phyloP scores from a whole-genome alignment of 92 coral and sea anemone genomes.

The Ricordea florida region DNA sequence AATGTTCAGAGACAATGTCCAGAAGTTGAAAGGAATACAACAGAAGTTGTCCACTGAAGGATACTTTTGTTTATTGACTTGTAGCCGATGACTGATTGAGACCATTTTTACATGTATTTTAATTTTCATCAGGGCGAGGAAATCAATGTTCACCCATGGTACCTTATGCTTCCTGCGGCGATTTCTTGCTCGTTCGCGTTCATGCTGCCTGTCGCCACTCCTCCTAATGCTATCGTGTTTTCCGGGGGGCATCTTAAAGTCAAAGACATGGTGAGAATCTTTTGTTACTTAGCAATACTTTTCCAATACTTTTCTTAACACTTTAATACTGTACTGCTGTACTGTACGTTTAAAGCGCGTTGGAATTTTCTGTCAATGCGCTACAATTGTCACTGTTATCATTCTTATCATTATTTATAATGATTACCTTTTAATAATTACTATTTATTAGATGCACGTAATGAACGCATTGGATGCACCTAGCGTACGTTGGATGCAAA shows the following conservation, averaged over 20 bases:
- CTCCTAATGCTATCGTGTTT: conserved; percentile 95
- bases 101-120: not conserved
- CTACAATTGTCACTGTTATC: not conserved
- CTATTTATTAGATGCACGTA: too few relatives aligned
- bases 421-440: too few relatives aligned
- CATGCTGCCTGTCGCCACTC: conserved; percentile 98
- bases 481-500: too few relatives aligned
- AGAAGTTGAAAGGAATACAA: too few relatives aligned
- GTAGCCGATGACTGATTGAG: not conserved
- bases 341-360: too few relatives aligned
- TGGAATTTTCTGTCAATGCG: too few relatives aligned
- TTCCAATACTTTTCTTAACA: too few relatives aligned
- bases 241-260: conserved; percentile 90
- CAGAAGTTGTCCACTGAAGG: too few relatives aligned
- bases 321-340: too few relatives aligned
- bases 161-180: conserved; percentile 92
- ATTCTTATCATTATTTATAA: not conserved
- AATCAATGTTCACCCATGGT: conserved; percentile 83
- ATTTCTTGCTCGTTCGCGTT: conserved; percentile 90
- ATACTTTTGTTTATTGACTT: not conserved
- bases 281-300: too few relatives aligned
- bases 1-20: too few relatives aligned
- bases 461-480: too few relatives aligned
- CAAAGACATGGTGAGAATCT: conserved; percentile 96
- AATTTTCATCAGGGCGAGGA: conserved; percentile 51